Conservation (phyloP, 2,797 vertebrate genomes). For the Anolis apletophallus region DNA sequence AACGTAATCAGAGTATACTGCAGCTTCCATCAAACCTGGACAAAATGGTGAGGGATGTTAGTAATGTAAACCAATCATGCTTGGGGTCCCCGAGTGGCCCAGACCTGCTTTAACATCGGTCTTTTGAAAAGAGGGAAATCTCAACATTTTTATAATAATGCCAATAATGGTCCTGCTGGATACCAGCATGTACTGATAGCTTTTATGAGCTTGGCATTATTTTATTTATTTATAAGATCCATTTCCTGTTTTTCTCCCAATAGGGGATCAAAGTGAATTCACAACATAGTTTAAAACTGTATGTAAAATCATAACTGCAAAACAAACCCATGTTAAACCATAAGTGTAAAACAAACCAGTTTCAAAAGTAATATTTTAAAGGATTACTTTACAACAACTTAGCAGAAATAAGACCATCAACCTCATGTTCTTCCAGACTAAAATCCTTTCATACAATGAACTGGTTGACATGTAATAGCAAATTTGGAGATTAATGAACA, state of each 20-base stretch:
- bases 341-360: no score
- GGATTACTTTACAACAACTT: no score
- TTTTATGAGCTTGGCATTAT: neutral
- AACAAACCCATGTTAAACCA: no score
- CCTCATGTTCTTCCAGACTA: neutral
- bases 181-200: neutral
- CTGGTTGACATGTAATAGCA: neutral
- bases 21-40: neutral
- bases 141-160: neutral
- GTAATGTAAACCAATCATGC: neutral
- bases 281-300: no score
- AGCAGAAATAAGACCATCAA: neutral
- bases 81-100: no score
- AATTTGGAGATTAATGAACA: neutral
- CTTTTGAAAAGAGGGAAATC: neutral
- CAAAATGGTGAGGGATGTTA: neutral
- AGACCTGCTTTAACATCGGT: slow-evolving; percentile 26
- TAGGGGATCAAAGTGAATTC: no score
- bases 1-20: no score
- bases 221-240: neutral
- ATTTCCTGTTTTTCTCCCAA: no score
- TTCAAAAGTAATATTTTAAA: no score
- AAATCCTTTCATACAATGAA: neutral
- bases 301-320: no score
- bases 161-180: neutral